These are phyloP conservation scores for Heliornis fulica DNA, from an alignment of 2,113 vertebrate species.

Conservation along the genomic window DNA sequence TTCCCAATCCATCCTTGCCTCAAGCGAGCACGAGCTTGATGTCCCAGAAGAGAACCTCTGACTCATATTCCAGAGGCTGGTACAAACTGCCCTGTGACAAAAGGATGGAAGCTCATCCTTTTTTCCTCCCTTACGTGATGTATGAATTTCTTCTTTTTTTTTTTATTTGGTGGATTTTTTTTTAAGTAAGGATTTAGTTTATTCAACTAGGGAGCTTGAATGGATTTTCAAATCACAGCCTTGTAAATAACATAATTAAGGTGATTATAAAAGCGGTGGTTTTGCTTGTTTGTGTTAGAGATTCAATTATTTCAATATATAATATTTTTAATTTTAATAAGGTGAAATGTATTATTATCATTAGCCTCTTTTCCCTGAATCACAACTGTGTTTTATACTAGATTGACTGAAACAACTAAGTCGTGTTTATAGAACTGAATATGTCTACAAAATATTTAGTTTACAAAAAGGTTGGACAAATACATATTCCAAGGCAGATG, in stretches of 20 bases:
- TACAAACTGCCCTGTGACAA: background rate
- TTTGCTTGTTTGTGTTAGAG: slow-evolving; percentile 2
- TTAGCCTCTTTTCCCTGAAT: background rate
- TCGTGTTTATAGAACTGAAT: background rate
- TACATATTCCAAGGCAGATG: background rate
- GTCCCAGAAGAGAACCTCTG: background rate
- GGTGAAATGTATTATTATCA: background rate
- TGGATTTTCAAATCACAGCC: background rate
- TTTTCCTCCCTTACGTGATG: background rate
- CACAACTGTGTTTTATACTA: background rate
- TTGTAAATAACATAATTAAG: background rate
- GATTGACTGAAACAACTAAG: background rate
- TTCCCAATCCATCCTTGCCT: background rate
- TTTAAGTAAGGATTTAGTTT: background rate
- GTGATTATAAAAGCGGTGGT: background rate
- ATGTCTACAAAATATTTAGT: background rate
- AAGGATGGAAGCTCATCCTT: background rate
- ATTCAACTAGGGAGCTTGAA: background rate
- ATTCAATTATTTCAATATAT: background rate
- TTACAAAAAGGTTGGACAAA: background rate
- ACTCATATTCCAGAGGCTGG: background rate
- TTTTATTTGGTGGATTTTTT: no score
- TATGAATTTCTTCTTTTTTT: background rate
- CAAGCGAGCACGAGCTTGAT: background rate
- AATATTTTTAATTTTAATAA: background rate